phyloP scores from a whole-genome alignment of 2,888 invertebrate genomes.

The Ferdinandea cuprea region DNA sequence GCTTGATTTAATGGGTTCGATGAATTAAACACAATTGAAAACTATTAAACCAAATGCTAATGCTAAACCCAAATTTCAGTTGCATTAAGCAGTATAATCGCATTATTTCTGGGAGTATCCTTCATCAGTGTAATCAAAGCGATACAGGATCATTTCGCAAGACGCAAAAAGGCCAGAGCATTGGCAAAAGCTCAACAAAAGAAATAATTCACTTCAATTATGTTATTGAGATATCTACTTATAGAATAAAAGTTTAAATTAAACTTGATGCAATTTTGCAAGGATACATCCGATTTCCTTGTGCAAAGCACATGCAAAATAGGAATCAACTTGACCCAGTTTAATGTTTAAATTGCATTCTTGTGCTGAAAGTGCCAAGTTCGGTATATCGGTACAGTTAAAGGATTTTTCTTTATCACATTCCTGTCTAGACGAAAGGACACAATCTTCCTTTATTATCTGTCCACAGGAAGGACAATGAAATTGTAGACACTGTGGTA shows the following conservation, averaged over 20 bases:
- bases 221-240: not conserved
- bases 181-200: constrained; percentile 1
- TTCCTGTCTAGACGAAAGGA: constrained; percentile 55
- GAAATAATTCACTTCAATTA: constrained; percentile 15
- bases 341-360: constrained; percentile 41
- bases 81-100: constrained; percentile 78
- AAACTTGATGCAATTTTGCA: constrained; percentile 25
- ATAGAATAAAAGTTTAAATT: not conserved
- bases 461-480: constrained; percentile 2
- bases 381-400: constrained; percentile 19
- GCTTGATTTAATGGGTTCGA: constrained; percentile 78
- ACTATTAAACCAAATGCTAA: not conserved
- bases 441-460: constrained; percentile 29
- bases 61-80: constrained; percentile 70
- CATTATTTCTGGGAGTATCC: constrained; percentile 77
- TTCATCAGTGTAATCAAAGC: constrained; percentile 76
- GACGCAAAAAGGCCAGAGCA: constrained; percentile 23
- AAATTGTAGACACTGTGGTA: not conserved
- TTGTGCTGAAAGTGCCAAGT: constrained; percentile 38
- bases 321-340: constrained; percentile 43
- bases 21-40: constrained; percentile 7
- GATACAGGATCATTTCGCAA: constrained; percentile 65
- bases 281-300: constrained; percentile 32
- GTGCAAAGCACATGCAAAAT: constrained; percentile 23
- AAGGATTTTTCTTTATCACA: constrained; percentile 28